phyloP scores from a whole-genome alignment of 2,888 invertebrate species.

The Dorcus hopei region DNA sequence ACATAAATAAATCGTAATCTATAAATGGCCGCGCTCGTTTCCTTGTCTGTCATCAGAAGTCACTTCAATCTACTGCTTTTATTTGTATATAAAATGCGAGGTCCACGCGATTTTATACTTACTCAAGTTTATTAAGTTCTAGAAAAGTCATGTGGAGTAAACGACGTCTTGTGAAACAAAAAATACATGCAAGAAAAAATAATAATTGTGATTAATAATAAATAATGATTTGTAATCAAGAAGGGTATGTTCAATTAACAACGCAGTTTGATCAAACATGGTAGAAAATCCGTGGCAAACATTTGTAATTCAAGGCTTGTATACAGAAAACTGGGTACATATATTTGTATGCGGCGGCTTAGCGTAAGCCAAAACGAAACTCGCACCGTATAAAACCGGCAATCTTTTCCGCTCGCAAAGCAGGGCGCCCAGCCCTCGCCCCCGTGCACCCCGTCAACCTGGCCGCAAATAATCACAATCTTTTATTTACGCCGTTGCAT shows the following conservation, averaged over 20 bases:
- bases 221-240: too few species aligned
- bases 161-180: too few species aligned
- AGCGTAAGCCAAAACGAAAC: constrained; percentile 28
- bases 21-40: constrained; percentile 1
- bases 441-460: constrained; percentile 1
- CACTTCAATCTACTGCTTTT: neutral
- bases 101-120: neutral
- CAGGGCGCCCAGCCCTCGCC: constrained; percentile 1
- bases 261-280: too few species aligned
- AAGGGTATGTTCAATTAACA: too few species aligned
- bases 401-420: constrained; percentile 28
- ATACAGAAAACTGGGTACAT: neutral
- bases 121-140: neutral
- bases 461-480: constrained; percentile 24
- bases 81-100: neutral
- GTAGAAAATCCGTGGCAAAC: neutral
- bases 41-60: neutral
- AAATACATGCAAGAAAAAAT: too few species aligned
- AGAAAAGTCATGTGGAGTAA: neutral
- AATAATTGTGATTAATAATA: too few species aligned
- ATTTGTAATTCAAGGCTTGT: neutral
- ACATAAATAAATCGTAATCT: constrained; percentile 24
- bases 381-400: constrained; percentile 23
- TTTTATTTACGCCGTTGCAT: constrained; percentile 23
- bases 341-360: constrained; percentile 28